Evolutionary conservation across 2,113 vertebrate genomes (phyloP).

Genomic region (Dicaeum eximium): DNA sequence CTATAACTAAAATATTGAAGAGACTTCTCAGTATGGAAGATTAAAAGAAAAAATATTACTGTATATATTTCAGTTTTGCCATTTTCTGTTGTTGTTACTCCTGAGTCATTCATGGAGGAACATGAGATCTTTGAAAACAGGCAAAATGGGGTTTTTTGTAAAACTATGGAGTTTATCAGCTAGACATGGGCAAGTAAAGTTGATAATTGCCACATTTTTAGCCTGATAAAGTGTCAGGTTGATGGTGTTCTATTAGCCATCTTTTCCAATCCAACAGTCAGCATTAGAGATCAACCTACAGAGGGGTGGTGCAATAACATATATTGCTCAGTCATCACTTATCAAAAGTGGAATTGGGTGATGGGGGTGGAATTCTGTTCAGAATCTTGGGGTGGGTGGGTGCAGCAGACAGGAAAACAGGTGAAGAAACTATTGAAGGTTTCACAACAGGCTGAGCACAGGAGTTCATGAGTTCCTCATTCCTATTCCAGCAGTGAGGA

Average conservation of each 20-base stretch:
- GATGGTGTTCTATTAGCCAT: neutral
- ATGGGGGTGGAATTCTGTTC: neutral
- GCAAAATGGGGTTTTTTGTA: neutral
- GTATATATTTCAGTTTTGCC: neutral
- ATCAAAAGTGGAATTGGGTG: neutral
- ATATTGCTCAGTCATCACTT: neutral
- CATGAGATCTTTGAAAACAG: neutral
- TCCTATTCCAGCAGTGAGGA: neutral
- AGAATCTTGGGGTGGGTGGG: neutral
- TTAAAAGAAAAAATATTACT: neutral
- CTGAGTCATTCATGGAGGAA: neutral
- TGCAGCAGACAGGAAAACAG: neutral
- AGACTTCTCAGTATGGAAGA: neutral
- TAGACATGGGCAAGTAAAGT: neutral
- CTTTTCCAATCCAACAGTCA: neutral
- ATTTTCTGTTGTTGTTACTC: neutral
- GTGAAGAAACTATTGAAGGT: neutral
- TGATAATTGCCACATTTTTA: neutral
- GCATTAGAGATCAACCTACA: rapidly evolving
- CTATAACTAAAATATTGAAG: neutral
- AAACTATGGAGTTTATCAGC: neutral
- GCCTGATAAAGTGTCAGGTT: neutral
- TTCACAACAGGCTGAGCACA: neutral
- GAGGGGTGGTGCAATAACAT: neutral
- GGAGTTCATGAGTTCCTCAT: neutral